Evolutionary conservation across 2,797 vertebrate genomes (phyloP), one percentile per base, ranked within the genome.

Genomic region (Notamacropus eugenii): DNA sequence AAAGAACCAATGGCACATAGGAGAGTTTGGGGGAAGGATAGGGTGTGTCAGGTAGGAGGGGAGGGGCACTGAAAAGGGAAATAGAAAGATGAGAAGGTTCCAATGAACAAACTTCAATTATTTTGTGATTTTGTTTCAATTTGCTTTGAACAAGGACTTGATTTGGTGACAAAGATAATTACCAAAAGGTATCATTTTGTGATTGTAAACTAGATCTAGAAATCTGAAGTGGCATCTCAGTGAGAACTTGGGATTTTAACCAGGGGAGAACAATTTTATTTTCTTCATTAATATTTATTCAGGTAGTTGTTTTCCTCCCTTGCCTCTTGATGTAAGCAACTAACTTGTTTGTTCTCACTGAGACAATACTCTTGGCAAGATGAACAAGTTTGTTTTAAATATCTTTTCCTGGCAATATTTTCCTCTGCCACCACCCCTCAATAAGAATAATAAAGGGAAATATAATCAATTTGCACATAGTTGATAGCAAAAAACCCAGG

Each of bases 281-380:
- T 28, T 94, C 40, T 92, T n/a, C 29, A 57, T 27, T 92, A 54
- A 27, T n/a, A 28, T 54, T 10, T 24, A 50, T 58, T 90, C 93
- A 55, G 34, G 93, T 95, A 97, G 96, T 90, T 91, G 90, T n/a
- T 94, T 50, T 95, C 96, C 96, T 96, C 96, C 91, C 96, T 57
- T 93, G 96, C 91, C 34, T 13, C 82, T 97, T 59, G 57, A 96
- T 91, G 96, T 92, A 92, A 91, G 56, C 22, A 55, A 92, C 96
- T 87, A 55, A 92, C 96, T 87, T 92, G 90, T 94, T 91, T 93
- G 91, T 93, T 96, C 93, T 90, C 92, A 92, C 67, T 96, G 90
- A 59, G 93, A 93, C 31, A 59, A 96, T 97, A 92, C 6, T 58
- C 91, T 97, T 93, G 95, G 62, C 93, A 97, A 50, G 93, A 52